phyloP scores from a whole-genome alignment of 1,140 invertebrate species.

The Brachionus manjavacas region DNA sequence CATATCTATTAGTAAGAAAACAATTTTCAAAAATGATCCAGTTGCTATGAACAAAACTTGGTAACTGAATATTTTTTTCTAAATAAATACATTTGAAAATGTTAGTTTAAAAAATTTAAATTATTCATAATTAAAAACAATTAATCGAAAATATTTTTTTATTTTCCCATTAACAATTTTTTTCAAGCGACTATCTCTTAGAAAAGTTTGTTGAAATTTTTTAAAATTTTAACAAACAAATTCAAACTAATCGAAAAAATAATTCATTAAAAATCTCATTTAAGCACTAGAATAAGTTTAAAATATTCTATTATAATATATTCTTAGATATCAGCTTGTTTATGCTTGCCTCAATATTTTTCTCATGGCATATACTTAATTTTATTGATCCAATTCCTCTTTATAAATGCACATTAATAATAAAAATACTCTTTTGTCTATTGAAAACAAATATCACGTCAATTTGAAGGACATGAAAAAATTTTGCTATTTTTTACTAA shows the following conservation, averaged over 20 bases:
- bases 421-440: background rate
- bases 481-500: background rate
- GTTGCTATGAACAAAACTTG: background rate
- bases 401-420: background rate
- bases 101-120: background rate
- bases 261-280: background rate
- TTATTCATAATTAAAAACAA: background rate
- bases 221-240: background rate
- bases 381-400: background rate
- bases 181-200: background rate
- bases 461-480: background rate
- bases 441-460: background rate
- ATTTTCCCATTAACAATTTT: background rate
- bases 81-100: background rate
- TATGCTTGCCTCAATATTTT: background rate
- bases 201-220: background rate
- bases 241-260: background rate
- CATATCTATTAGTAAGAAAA: background rate
- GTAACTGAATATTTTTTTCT: background rate
- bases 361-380: background rate
- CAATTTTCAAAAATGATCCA: background rate
- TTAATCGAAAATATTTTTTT: conserved; percentile 2
- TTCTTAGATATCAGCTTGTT: background rate
- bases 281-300: background rate
- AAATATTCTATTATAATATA: background rate